Conservation (phyloP, 1,140 invertebrate genomes). For the Macrocentrus cingulum region DNA sequence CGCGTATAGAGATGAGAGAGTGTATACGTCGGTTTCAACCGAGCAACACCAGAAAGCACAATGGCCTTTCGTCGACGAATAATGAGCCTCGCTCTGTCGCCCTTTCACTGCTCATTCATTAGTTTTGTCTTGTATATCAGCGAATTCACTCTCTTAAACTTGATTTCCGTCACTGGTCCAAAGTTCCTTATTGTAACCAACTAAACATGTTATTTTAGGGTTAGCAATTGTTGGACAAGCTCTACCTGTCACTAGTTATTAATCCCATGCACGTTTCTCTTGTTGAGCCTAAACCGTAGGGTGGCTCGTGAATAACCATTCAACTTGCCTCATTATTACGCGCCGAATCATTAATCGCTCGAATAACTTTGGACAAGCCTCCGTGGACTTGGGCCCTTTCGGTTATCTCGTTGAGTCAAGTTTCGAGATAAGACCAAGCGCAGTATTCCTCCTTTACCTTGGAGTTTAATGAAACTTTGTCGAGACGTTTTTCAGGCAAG, state of each 20-base stretch:
- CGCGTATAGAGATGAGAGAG: conserved; percentile 31
- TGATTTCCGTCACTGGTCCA: too few relatives aligned
- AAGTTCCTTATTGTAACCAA: too few relatives aligned
- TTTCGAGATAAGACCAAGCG: conserved; percentile 42
- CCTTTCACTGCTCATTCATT: conserved; percentile 31
- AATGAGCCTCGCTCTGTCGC: conserved; percentile 32
- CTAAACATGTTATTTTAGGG: too few relatives aligned
- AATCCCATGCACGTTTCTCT: too few relatives aligned
- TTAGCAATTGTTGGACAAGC: too few relatives aligned
- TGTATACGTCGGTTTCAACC: background rate
- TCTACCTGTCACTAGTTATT: too few relatives aligned
- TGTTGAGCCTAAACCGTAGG: conserved; percentile 5
- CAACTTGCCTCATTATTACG: conserved; percentile 19
- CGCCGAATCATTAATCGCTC: conserved; percentile 32
- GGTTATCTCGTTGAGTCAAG: conserved; percentile 43
- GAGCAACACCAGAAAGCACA: conserved; percentile 24
- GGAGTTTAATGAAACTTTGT: conserved; percentile 43
- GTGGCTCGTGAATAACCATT: conserved; percentile 1
- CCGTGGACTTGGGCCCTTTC: background rate
- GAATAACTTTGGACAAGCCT: conserved; percentile 25
- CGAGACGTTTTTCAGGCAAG: conserved; percentile 16
- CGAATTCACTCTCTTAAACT: background rate
- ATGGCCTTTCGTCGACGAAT: conserved; percentile 30
- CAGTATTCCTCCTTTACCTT: conserved; percentile 23
- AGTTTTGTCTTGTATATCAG: conserved; percentile 21